These are phyloP conservation scores for Catharus fuscescens DNA, from an alignment of 2,113 vertebrate species.

Conservation along the genomic window DNA sequence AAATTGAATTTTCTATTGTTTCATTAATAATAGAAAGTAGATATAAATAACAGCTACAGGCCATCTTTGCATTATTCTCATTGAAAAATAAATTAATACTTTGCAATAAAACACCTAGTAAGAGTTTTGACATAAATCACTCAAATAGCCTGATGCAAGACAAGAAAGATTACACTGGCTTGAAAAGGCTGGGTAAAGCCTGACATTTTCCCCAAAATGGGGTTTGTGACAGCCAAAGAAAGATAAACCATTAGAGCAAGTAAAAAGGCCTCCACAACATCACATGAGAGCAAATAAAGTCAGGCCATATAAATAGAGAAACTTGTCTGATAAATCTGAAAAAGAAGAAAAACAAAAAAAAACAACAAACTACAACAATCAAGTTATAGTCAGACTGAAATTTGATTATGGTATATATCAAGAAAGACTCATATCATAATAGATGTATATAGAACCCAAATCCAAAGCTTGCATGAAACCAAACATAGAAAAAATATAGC, in stretches of 20 bases:
- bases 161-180: background rate
- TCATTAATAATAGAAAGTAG: background rate
- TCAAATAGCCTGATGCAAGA: background rate
- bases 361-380: background rate
- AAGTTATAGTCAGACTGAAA: background rate
- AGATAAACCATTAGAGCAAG: background rate
- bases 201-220: background rate
- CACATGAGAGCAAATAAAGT: background rate
- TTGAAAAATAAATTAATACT: background rate
- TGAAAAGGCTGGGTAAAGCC: background rate
- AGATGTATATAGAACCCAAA: background rate
- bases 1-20: background rate
- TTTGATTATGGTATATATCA: background rate
- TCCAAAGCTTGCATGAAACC: background rate
- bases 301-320: background rate
- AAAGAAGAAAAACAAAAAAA: background rate
- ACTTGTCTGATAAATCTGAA: background rate
- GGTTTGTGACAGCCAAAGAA: background rate
- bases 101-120: background rate
- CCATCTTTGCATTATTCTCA: background rate
- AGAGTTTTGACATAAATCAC: background rate
- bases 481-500: background rate
- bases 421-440: background rate
- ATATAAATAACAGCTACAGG: background rate
- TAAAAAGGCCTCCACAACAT: background rate